phyloP scores from a whole-genome alignment of 2,888 invertebrate species.

The Temnothorax rugatulus region DNA sequence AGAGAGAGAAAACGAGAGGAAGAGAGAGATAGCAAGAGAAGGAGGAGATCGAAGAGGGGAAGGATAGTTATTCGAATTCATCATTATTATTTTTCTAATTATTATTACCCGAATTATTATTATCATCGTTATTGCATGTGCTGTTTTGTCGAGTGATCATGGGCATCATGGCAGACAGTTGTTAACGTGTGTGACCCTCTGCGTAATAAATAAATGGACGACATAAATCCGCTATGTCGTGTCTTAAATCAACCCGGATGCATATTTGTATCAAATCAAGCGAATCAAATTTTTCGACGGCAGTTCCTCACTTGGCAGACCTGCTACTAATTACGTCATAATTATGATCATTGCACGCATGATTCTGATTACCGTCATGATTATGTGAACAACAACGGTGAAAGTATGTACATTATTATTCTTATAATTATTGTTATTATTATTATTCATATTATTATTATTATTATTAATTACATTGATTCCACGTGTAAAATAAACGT shows the following conservation, averaged over 20 bases:
- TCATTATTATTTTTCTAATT: constrained; percentile 61
- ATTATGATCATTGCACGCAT: constrained; percentile 34
- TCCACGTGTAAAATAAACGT: constrained; percentile 82
- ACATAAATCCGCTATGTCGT: background rate
- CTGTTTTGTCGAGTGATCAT: constrained; percentile 51
- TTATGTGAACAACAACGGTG: constrained; percentile 59
- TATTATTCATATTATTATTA: constrained; percentile 46
- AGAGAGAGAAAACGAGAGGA: constrained; percentile 26
- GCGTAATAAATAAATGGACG: constrained; percentile 34
- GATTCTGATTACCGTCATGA: constrained; percentile 70
- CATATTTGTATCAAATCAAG: constrained; percentile 35
- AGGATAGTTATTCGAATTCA: constrained; percentile 36
- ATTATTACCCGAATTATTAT: constrained; percentile 47
- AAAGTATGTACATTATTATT: constrained; percentile 76
- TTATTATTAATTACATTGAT: constrained; percentile 73
- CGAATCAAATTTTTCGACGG: constrained; percentile 49
- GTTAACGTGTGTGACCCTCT: background rate
- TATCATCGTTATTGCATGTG: constrained; percentile 64
- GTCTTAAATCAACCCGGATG: constrained; percentile 10
- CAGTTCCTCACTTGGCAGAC: constrained; percentile 36
- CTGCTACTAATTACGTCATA: constrained; percentile 37
- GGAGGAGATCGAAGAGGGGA: background rate
- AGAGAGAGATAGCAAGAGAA: constrained; percentile 25
- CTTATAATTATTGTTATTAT: constrained; percentile 60
- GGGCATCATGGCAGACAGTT: background rate